Evolutionary conservation across 2,113 vertebrate genomes (phyloP).

Genomic region (Bungarus multicinctus): DNA sequence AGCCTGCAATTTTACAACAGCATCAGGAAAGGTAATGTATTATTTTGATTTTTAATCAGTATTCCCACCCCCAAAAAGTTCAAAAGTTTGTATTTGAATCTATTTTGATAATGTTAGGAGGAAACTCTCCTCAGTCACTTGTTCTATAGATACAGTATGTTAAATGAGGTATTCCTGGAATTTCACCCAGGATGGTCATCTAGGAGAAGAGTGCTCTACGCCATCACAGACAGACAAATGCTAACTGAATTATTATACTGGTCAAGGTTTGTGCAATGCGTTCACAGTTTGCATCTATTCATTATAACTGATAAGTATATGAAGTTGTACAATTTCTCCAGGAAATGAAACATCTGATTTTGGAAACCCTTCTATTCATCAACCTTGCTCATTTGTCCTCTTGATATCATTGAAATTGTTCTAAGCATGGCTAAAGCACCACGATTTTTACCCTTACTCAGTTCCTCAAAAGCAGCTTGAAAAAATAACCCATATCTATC

Average conservation of each 20-base stretch:
- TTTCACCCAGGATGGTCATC: not conserved
- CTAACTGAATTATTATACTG: not conserved
- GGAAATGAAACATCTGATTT: not conserved
- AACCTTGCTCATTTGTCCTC: not conserved
- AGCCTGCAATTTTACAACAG: not conserved
- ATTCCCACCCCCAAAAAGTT: not conserved
- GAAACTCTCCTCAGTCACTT: not conserved
- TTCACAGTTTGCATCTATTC: not conserved
- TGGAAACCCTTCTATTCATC: not conserved
- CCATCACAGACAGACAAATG: not conserved
- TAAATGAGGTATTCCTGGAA: not conserved
- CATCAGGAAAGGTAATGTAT: not conserved
- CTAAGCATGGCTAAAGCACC: not conserved
- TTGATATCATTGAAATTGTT: not conserved
- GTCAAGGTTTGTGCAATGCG: not conserved
- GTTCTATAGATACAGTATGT: not conserved
- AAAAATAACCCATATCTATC: not conserved
- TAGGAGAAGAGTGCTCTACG: not conserved
- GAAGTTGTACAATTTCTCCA: not conserved
- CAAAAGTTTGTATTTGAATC: not conserved
- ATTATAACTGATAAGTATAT: not conserved
- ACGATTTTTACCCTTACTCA: not conserved
- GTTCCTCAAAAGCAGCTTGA: not conserved
- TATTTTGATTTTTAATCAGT: not conserved
- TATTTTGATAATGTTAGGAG: not conserved